phyloP scores from a whole-genome alignment of 2,113 vertebrate genomes.

The Grammomys dolichurus region DNA sequence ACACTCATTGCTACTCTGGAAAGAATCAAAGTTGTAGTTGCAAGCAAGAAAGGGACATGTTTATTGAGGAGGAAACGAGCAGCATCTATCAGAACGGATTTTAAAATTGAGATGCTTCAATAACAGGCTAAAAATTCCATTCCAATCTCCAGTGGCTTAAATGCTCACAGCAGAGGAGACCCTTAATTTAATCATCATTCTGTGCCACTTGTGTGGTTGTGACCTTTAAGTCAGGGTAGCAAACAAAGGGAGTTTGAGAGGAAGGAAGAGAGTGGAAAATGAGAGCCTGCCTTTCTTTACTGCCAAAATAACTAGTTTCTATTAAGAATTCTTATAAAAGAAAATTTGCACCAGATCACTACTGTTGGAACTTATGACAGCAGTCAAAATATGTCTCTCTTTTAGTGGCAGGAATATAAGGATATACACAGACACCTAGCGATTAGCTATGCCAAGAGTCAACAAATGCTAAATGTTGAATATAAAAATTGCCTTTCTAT shows the following conservation, averaged over 20 bases:
- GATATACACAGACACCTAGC: constrained; percentile 44
- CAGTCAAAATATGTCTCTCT: constrained; percentile 58
- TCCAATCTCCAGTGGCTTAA: background rate
- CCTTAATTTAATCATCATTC: background rate
- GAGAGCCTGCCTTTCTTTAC: background rate
- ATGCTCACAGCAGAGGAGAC: background rate
- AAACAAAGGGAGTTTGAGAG: background rate
- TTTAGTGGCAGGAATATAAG: constrained; percentile 39
- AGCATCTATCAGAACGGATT: background rate
- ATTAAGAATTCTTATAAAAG: constrained; percentile 30
- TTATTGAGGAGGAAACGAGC: background rate
- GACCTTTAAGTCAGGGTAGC: background rate
- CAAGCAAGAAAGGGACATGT: background rate
- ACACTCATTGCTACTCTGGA: background rate
- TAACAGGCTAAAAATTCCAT: background rate
- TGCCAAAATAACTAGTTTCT: constrained; percentile 29
- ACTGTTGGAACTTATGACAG: constrained; percentile 28
- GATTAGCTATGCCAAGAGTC: constrained; percentile 57
- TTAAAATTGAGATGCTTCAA: constrained; percentile 36
- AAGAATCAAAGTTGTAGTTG: background rate
- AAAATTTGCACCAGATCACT: constrained; percentile 46
- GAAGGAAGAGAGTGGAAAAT: constrained; percentile 17
- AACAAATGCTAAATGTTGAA: constrained; percentile 68
- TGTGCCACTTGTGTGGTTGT: background rate
- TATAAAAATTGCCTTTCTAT: constrained; percentile 55